Evolutionary conservation across 2,797 vertebrate genomes (phyloP).

Genomic region (Sebastes paucispinis): DNA sequence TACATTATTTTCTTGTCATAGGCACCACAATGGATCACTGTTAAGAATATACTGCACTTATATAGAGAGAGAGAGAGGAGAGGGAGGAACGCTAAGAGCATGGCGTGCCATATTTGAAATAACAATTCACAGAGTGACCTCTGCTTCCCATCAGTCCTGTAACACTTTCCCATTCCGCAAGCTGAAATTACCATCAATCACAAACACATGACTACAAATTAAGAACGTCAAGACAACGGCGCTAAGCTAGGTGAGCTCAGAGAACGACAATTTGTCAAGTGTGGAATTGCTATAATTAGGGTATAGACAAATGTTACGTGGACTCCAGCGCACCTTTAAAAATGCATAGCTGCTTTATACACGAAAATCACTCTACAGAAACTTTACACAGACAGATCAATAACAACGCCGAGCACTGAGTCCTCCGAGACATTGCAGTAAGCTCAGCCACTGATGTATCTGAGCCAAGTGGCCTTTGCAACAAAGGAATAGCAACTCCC

Average conservation of each 20-base stretch:
- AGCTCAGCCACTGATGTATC: slow-evolving; percentile 74
- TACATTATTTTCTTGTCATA: slow-evolving; percentile 81
- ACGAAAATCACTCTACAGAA: slow-evolving; percentile 73
- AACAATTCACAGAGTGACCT: slow-evolving; percentile 63
- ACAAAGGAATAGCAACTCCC: slow-evolving; percentile 72
- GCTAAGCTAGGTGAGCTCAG: slow-evolving; percentile 21
- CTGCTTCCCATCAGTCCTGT: slow-evolving; percentile 40
- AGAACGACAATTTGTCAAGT: slow-evolving; percentile 44
- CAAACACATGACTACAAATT: slow-evolving; percentile 46
- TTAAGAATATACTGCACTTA: slow-evolving; percentile 72
- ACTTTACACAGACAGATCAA: slow-evolving; percentile 83
- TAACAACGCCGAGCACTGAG: slow-evolving; percentile 66
- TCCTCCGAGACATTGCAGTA: slow-evolving; percentile 72
- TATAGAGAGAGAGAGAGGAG: slow-evolving; percentile 36
- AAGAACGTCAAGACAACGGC: slow-evolving; percentile 38
- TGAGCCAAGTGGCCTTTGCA: slow-evolving; percentile 77
- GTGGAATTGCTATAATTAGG: slow-evolving; percentile 60
- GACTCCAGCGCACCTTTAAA: slow-evolving; percentile 59
- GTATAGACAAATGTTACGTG: slow-evolving; percentile 69
- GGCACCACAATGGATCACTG: slow-evolving; percentile 76
- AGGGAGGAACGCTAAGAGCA: slow-evolving; percentile 62
- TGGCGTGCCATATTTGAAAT: slow-evolving; percentile 53
- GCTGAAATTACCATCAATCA: slow-evolving; percentile 63
- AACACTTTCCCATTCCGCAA: slow-evolving; percentile 26
- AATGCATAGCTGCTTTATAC: slow-evolving; percentile 70